phyloP scores from a whole-genome alignment of 2,888 invertebrate genomes.

The Linnaemya vulpina region DNA sequence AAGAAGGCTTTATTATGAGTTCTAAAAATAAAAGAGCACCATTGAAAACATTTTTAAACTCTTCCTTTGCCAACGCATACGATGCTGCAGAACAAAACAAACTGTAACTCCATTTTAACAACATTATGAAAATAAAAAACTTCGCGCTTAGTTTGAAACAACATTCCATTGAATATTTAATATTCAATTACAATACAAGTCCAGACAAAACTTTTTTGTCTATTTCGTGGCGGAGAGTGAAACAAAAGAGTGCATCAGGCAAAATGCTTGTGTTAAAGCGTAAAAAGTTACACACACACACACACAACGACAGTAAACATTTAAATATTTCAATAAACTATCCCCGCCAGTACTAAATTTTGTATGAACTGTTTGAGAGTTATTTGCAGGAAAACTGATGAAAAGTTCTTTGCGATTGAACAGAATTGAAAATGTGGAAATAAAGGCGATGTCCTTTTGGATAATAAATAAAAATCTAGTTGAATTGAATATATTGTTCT shows the following conservation, averaged over 20 bases:
- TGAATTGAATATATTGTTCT: no score
- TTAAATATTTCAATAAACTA: background rate
- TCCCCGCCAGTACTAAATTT: no score
- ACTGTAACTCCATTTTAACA: background rate
- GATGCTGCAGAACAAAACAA: background rate
- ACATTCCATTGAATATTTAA: background rate
- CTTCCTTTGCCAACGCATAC: slow-evolving; percentile 1
- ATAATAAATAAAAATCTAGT: no score
- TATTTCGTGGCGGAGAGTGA: background rate
- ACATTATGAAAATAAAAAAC: background rate
- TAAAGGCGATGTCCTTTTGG: no score
- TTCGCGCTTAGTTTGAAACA: background rate
- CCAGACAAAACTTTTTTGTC: slow-evolving; percentile 5
- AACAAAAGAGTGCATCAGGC: background rate
- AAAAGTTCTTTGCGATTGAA: no score
- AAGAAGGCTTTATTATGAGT: no score
- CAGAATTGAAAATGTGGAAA: no score
- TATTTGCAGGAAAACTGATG: no score
- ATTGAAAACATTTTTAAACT: background rate
- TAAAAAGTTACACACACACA: no score
- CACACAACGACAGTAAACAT: slow-evolving; percentile 20
- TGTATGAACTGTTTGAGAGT: no score
- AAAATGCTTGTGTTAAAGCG: no score
- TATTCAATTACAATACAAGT: slow-evolving; percentile 10
- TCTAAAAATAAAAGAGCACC: background rate